Base-by-base conservation (phyloP, 2,797 vertebrate species). In the Hirundo rustica region DNA sequence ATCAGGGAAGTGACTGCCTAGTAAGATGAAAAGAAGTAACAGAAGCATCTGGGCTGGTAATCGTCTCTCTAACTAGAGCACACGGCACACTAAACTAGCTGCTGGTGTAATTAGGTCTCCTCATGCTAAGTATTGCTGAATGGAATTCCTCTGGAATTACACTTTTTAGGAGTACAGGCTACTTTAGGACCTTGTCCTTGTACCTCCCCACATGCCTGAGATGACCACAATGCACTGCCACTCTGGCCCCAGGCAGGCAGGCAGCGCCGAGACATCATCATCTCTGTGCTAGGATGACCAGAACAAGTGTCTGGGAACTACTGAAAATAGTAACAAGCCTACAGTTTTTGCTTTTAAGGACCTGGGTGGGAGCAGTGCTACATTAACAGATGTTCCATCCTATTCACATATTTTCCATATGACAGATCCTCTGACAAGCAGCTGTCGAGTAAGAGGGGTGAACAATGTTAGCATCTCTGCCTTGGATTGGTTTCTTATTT, bases 371-470 rank as follows among this genome's bases (percentile, higher is more conserved):
- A 91, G 19, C 16, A 85, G 89, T 51, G 58, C 88, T 86, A 77
- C 82, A 42, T 57, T 96, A 95, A 53, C 55, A 91, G 92, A 92
- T 92, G 74, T 94, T 96, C 96, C 70, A 62, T 94, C 4, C 2
- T 48, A 64, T 95, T 95, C 90, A 85, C 91, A 89, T 81, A 93
- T 95, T 97, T 96, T 95, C 96, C 93, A 0, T 96, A 86, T 93
- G 92, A 96, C 89, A 96, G 92, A 85, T 77, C 86, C 66, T 61
- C 40, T 38, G 55, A 92, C 50, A 81, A 94, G 89, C 96, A 97
- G 97, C 96, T 98, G 97, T 88, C 55, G 65, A 96, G 76, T 87
- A 93, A 94, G 53, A 89, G 91, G 29, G 65, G 53, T 7, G 38
- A 95, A 92, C 92, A 92, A 47, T 64, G 67, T 77, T 77, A 81